Evolutionary conservation across 1,140 invertebrate genomes (phyloP), one percentile per base, ranked within the genome.

Genomic region (Sitophilus oryzae): DNA sequence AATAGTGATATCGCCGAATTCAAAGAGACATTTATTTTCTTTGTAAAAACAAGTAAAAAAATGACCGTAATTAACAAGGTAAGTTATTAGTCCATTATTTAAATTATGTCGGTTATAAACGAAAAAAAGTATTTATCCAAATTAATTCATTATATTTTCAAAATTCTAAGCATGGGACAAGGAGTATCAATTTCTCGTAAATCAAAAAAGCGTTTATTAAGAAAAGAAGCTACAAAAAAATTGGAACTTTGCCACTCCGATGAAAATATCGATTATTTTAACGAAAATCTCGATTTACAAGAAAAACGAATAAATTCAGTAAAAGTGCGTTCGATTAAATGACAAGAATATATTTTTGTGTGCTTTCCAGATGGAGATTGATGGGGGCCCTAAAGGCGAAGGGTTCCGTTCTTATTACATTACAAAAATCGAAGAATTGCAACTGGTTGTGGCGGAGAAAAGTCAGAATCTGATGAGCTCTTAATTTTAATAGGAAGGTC

Each of bases 381-480:
- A 93, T 74, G 79, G 84, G 11, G 80, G 72, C 4, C 57, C 68
- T 0, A 88, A 84, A 64, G 88, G 88, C 18, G 92, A 96, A 71
- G 93, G 93, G 14, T 91, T 97, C 65, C 81, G 88, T 47, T 88
- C 90, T 1, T 98, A 98, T 74, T 98, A 96, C 66, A 88, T 93
- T 61, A 92, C 92, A 25, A 98, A 98, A 79, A 97, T 96, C 53
- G 95, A 98, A 77, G 93, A 97, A 73, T 74, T 98, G 2, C 92
- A 96, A 71, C 77, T 98, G 21, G 86, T 92, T 65, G 93, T 99
- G 4, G 89, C 93, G 20, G 96, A 99, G 63, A 99, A 98, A 71
- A 92, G 90, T 65, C 96, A 98, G 76, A 99, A 99, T 78, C 77
- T 99, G 18, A 80, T 96, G 55, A 85, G 97, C n/a, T n/a, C n/a